Evolutionary conservation across 1,140 invertebrate species (phyloP).

Genomic region (Nasonia longicornis): DNA sequence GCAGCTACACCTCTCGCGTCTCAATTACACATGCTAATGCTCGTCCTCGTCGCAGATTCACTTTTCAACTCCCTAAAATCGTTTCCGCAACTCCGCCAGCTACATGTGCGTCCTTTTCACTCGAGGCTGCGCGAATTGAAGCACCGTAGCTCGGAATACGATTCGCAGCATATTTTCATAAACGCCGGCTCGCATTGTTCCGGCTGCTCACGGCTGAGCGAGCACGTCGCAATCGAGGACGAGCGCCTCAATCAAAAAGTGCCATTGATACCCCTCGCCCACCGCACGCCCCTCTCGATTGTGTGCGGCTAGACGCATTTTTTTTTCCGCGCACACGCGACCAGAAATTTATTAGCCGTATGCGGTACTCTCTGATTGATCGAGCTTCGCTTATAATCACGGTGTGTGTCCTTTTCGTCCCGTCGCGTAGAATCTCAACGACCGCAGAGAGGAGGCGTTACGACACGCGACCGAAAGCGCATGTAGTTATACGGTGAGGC

Average conservation of each 20-base stretch:
- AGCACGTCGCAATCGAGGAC: constrained; percentile 65
- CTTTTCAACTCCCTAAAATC: background rate
- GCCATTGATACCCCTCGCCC: constrained; percentile 62
- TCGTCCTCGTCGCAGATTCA: background rate
- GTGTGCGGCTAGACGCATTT: background rate
- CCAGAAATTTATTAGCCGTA: constrained; percentile 29
- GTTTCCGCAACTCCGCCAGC: background rate
- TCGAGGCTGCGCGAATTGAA: too few relatives aligned
- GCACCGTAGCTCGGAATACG: background rate
- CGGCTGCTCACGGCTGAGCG: constrained; percentile 56
- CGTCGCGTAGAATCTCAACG: constrained; percentile 46
- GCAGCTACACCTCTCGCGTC: constrained; percentile 57
- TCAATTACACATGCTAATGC: constrained; percentile 70
- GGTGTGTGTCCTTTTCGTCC: too few relatives aligned
- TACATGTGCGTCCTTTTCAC: too few relatives aligned
- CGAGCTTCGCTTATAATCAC: too few relatives aligned
- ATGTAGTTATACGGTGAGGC: constrained; percentile 53
- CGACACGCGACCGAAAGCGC: constrained; percentile 63
- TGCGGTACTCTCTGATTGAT: background rate
- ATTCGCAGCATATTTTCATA: background rate
- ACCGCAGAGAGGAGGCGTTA: constrained; percentile 53
- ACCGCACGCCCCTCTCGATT: constrained; percentile 39
- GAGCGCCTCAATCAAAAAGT: constrained; percentile 66
- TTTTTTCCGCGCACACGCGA: constrained; percentile 18
- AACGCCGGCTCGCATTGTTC: constrained; percentile 14